Conservation (phyloP, 2,113 vertebrate genomes). For the Mustela lutreola region DNA sequence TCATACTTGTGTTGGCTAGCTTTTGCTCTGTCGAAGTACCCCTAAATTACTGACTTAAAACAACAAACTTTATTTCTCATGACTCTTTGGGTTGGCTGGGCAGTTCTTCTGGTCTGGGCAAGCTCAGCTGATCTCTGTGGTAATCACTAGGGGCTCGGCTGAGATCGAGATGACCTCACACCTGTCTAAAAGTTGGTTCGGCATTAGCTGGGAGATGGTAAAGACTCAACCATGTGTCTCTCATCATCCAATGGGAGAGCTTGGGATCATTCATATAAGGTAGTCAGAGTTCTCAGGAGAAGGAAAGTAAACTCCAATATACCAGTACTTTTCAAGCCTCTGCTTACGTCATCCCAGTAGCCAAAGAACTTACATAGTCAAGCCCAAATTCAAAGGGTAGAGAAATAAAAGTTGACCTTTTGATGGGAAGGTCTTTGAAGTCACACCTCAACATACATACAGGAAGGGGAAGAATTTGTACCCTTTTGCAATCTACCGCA, state of each 20-base stretch:
- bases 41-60: not conserved
- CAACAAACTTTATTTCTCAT: not conserved
- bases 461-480: not conserved
- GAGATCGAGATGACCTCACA: not conserved
- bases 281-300: not conserved
- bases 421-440: not conserved
- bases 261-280: not conserved
- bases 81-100: not conserved
- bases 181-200: not conserved
- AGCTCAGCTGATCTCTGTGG: not conserved
- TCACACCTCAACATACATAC: not conserved
- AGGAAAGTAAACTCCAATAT: not conserved
- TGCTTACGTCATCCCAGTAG: not conserved
- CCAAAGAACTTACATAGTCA: not conserved
- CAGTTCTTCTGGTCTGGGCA: not conserved
- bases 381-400: not conserved
- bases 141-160: not conserved
- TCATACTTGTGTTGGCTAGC: not conserved
- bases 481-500: not conserved
- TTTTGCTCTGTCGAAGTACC: not conserved
- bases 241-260: not conserved
- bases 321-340: not conserved
- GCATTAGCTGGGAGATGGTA: not conserved
- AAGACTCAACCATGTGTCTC: not conserved
- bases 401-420: constrained; percentile 21